These are phyloP conservation scores for Gasterosteus nipponicus DNA, from an alignment of 2,113 vertebrate genomes.

Conservation along the genomic window DNA sequence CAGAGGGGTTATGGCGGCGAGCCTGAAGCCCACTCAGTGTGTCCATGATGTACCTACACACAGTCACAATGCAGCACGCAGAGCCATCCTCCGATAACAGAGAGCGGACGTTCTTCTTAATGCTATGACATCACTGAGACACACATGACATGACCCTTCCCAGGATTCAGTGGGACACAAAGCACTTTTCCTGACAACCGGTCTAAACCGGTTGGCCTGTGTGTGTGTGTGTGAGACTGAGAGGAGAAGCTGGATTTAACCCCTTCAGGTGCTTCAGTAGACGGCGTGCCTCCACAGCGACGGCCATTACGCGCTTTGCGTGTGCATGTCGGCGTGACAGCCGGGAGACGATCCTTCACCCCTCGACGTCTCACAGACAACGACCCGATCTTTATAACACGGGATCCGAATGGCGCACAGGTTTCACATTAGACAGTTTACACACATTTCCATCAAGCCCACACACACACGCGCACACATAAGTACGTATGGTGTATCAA, in stretches of 20 bases:
- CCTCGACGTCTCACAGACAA: slow-evolving; percentile 41
- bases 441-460: slow-evolving; percentile 50
- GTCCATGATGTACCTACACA: slow-evolving; percentile 36
- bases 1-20: slow-evolving; percentile 15
- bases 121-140: slow-evolving; percentile 91
- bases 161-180: slow-evolving; percentile 94
- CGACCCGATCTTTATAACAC: slow-evolving; percentile 65
- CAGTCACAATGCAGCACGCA: slow-evolving; percentile 42
- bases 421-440: slow-evolving; percentile 73
- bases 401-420: slow-evolving; percentile 68
- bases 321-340: not conserved
- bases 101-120: slow-evolving; percentile 81
- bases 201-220: slow-evolving; percentile 89
- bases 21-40: slow-evolving; percentile 30
- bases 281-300: slow-evolving; percentile 47
- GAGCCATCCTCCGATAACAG: slow-evolving; percentile 63
- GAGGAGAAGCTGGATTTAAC: slow-evolving; percentile 88
- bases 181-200: slow-evolving; percentile 94
- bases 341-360: slow-evolving; percentile 33
- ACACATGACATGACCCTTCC: slow-evolving; percentile 98
- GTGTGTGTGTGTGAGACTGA: slow-evolving; percentile 53
- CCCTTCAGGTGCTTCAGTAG: slow-evolving; percentile 78
- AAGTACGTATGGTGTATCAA: not conserved
- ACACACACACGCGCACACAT: slow-evolving; percentile 19
- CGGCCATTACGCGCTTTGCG: slow-evolving; percentile 55